Evolutionary conservation across 2,888 invertebrate genomes (phyloP), one percentile per base, ranked within the genome.

Genomic region (Temnothorax ravouxi): DNA sequence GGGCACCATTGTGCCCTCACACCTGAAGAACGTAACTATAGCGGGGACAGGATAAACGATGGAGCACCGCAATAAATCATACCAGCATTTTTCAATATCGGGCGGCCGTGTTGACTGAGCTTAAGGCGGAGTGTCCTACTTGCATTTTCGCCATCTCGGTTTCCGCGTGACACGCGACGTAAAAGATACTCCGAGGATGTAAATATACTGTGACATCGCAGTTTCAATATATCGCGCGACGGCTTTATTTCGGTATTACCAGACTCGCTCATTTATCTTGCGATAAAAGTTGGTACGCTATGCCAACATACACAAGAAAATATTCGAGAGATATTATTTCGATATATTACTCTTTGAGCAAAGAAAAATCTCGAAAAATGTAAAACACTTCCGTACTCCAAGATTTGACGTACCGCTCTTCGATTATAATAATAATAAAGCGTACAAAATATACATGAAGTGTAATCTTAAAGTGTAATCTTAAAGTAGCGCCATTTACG

Each of bases 51-150:
- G 59, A 86, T 83, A 85, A 85, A 85, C 85, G 85, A 86, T 85
- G 75, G 67, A 85, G 85, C 79, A 83, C 85, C 76, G 85, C 83
- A 83, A 86, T 86, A 86, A 86, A 86, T 85, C 85, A 86, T 83
- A 80, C 61, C 64, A 52, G 72, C 79, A 83, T 85, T 83, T 85
- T 83, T 87, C 86, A 83, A 85, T 87, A 85, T 66, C 83, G 75
- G 29, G 59, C 38, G 59, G 29, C 71, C 41, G 66, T 83, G 83
- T 85, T 85, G 83, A 84, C 86, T 83, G 86, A 85, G 86, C 79
- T 86, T 81, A 80, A 80, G 82, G 52, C 67, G 67, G 11, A 52
- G 75, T 76, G 79, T 72, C 84, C 79, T 69, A 77, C 80, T 84
- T 79, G 79, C 85, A 71, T 74, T 54, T 47, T 67, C 81, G 54